phyloP scores from a whole-genome alignment of 2,888 invertebrate species.

The Cataglyphis livida region DNA sequence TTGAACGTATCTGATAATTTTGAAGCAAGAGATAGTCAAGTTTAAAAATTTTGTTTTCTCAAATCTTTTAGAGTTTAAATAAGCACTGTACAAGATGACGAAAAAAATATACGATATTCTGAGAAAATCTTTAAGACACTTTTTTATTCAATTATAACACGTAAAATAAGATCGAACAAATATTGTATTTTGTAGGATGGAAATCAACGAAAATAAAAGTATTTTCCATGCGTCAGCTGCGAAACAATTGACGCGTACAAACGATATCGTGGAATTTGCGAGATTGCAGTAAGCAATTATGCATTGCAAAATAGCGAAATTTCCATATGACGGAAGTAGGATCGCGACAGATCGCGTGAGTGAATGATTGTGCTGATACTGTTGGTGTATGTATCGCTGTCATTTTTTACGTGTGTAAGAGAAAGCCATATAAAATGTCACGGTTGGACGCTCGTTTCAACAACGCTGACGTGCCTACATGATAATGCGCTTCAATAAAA shows the following conservation, averaged over 20 bases:
- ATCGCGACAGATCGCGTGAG: slow-evolving; percentile 32
- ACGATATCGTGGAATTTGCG: slow-evolving; percentile 34
- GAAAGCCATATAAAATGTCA: slow-evolving; percentile 37
- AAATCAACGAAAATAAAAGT: not conserved
- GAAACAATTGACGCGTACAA: not conserved
- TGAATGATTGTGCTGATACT: slow-evolving; percentile 36
- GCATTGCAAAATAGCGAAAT: slow-evolving; percentile 40
- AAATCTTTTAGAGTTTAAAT: not conserved
- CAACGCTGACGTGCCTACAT: not conserved
- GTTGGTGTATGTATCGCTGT: slow-evolving; percentile 25
- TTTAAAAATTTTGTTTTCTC: slow-evolving; percentile 2
- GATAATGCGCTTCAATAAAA: slow-evolving; percentile 6
- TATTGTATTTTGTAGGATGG: not conserved
- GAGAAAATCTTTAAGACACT: not conserved
- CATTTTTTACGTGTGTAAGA: slow-evolving; percentile 30
- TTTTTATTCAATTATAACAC: not conserved
- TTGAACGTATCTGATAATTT: not conserved
- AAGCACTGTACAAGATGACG: not conserved
- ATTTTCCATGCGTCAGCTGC: not conserved
- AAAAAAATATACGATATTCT: not conserved
- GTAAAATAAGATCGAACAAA: not conserved
- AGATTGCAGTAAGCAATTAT: slow-evolving; percentile 25
- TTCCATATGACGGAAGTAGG: slow-evolving; percentile 47
- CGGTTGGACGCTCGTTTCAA: slow-evolving; percentile 40
- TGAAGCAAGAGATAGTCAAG: not conserved